Evolutionary conservation across 1,140 invertebrate species (phyloP).

Genomic region (Formica exsecta): DNA sequence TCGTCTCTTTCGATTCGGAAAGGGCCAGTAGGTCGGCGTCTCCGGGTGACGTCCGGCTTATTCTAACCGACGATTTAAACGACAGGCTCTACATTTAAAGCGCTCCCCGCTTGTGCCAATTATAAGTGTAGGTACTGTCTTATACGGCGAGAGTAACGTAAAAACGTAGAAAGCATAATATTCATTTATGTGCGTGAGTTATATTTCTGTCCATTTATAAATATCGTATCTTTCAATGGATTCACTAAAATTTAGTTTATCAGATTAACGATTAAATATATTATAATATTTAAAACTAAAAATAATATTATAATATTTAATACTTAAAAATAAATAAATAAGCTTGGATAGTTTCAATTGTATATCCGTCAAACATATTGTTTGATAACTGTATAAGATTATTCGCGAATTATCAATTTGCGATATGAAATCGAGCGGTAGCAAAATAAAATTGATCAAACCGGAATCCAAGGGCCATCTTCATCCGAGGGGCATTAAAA

Average conservation of each 20-base stretch:
- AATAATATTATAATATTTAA: too few species aligned
- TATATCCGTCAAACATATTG: neutral
- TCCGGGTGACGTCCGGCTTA: conserved; percentile 31
- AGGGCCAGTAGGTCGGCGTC: conserved; percentile 59
- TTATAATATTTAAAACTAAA: neutral
- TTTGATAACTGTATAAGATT: neutral
- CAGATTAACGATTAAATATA: neutral
- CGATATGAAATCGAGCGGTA: neutral
- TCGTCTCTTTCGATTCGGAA: conserved; percentile 35
- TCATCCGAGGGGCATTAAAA: neutral
- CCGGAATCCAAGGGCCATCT: neutral
- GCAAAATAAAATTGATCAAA: neutral
- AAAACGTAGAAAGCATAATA: neutral
- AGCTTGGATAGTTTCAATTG: neutral
- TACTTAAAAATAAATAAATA: neutral
- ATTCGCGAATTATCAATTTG: neutral
- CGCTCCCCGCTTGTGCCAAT: neutral
- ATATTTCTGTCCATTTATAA: neutral
- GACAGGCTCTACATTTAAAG: conserved; percentile 10
- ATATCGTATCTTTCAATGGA: neutral
- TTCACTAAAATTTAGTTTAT: neutral
- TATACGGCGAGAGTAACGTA: neutral
- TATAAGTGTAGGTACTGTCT: neutral
- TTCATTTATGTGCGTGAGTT: neutral
- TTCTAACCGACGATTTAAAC: conserved; percentile 18